These are phyloP conservation scores for Melanotaenia trifasciata DNA, from an alignment of 2,797 vertebrate genomes.

Conservation along the genomic window DNA sequence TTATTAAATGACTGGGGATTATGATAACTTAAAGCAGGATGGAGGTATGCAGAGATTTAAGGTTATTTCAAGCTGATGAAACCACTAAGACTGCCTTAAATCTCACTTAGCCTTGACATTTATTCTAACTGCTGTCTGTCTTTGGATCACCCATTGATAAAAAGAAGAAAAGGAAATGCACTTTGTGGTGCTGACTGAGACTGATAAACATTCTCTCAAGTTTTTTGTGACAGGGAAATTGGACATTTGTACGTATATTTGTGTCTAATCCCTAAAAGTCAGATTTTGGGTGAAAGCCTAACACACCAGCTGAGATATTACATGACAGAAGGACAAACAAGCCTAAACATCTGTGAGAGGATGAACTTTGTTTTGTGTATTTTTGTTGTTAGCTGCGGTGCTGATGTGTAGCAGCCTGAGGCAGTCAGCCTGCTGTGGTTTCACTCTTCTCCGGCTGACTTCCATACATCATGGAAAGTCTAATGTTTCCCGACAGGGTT, in stretches of 20 bases:
- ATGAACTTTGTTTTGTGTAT: slow-evolving; percentile 4
- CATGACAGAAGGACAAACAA: not conserved
- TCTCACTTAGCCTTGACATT: slow-evolving; percentile 35
- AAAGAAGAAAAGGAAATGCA: not conserved
- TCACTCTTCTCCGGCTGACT: slow-evolving; percentile 41
- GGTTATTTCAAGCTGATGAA: slow-evolving; percentile 54
- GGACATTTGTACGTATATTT: not conserved
- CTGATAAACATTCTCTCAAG: not conserved
- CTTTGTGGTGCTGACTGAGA: too few relatives aligned
- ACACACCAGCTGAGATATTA: not conserved
- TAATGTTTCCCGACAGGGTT: slow-evolving; percentile 54
- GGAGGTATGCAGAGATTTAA: slow-evolving; percentile 49
- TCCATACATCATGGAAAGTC: slow-evolving; percentile 55
- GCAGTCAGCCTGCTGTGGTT: slow-evolving; percentile 35
- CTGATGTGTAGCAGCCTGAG: slow-evolving; percentile 45
- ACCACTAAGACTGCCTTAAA: slow-evolving; percentile 34
- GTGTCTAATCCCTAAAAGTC: not conserved
- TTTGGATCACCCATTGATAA: not conserved
- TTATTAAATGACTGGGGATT: slow-evolving; percentile 62
- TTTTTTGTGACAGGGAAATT: not conserved
- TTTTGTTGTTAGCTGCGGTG: slow-evolving; percentile 16
- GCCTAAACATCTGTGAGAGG: slow-evolving; percentile 3
- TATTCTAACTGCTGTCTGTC: not conserved
- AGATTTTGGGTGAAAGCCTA: not conserved
- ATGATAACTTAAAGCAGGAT: slow-evolving; percentile 59